Percentiles rank a stretch among this genome's conserved stretches.
Evolutionary conservation across 2,888 invertebrate species (phyloP).

Genomic region (Eucriotettix oculatus): DNA sequence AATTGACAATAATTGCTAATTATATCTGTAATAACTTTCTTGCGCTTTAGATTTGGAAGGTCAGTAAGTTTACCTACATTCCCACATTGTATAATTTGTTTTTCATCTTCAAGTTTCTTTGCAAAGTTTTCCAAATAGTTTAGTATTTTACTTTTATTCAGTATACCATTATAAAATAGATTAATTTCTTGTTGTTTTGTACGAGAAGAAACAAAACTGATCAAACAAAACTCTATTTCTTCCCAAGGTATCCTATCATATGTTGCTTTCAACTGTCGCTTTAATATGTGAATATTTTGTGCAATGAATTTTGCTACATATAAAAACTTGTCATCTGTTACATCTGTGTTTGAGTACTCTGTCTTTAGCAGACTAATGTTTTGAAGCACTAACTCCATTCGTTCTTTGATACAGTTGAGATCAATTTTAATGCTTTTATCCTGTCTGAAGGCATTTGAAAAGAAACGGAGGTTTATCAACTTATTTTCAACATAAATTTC

Average conservation of each 20-base stretch:
- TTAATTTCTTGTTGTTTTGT: constrained; percentile 10
- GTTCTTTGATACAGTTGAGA: constrained; percentile 1
- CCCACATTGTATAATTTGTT: not conserved
- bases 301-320: constrained; percentile 12
- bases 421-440: not conserved
- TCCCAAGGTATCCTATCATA: constrained; percentile 17
- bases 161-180: constrained; percentile 6
- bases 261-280: constrained; percentile 14
- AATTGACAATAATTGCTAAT: constrained; percentile 9
- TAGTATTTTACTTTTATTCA: constrained; percentile 10
- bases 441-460: not conserved
- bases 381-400: constrained; percentile 8
- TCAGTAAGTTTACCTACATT: not conserved
- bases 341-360: not conserved
- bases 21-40: not conserved
- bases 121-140: constrained; percentile 11
- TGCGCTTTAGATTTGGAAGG: constrained; percentile 2
- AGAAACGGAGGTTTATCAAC: constrained; percentile 9
- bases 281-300: constrained; percentile 15
- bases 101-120: constrained; percentile 3
- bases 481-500: constrained; percentile 9
- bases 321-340: constrained; percentile 12
- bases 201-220: constrained; percentile 13
- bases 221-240: constrained; percentile 17
- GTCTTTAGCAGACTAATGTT: constrained; percentile 3